Evolutionary conservation across 1,140 invertebrate species (phyloP).

Genomic region (Zaprionus kolodkinae): DNA sequence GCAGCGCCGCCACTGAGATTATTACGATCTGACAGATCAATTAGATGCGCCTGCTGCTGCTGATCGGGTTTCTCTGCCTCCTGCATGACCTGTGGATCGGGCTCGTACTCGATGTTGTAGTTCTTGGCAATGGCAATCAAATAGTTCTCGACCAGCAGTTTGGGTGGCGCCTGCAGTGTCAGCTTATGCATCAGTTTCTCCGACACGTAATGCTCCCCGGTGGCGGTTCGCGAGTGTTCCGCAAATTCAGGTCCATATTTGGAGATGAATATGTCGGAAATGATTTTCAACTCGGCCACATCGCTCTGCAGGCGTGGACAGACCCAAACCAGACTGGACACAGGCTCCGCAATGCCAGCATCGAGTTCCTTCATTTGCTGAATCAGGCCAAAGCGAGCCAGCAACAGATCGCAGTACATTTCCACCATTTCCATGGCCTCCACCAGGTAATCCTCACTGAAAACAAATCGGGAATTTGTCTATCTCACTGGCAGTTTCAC

Average conservation of each 20-base stretch:
- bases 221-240: constrained; percentile 92
- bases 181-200: constrained; percentile 98
- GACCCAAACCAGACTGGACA: constrained; percentile 98
- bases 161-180: constrained; percentile 97
- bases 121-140: constrained; percentile 98
- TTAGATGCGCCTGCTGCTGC: constrained; percentile 90
- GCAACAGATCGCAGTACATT: constrained; percentile 99
- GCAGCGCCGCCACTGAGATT: constrained; percentile 87
- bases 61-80: constrained; percentile 87
- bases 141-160: constrained; percentile 97
- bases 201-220: constrained; percentile 91
- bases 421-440: constrained; percentile 99
- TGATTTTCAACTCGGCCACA: constrained; percentile 89
- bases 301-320: constrained; percentile 94
- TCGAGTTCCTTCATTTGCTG: constrained; percentile 99
- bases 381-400: constrained; percentile 98
- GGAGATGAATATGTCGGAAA: constrained; percentile 93
- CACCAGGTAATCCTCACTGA: constrained; percentile 98
- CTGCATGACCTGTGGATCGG: constrained; percentile 95
- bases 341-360: constrained; percentile 97
- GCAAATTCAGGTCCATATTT: constrained; percentile 98
- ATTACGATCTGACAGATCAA: constrained; percentile 89
- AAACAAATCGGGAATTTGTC: not conserved
- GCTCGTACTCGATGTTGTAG: constrained; percentile 95
- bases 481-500: not conserved